These are phyloP conservation scores for Rafetus swinhoei DNA, from an alignment of 2,113 vertebrate species.

Conservation along the genomic window DNA sequence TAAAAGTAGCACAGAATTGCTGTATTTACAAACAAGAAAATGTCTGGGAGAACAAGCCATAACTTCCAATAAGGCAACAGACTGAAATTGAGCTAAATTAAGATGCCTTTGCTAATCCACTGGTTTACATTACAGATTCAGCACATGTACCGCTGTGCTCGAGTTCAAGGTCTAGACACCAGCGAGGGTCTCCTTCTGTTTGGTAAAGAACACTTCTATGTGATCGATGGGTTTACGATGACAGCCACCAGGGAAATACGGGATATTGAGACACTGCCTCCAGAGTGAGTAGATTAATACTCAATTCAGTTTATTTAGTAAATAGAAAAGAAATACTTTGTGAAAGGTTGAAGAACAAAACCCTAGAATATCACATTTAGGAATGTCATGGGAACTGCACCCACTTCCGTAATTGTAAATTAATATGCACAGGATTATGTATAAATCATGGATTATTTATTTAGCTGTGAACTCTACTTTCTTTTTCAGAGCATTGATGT, in stretches of 20 bases:
- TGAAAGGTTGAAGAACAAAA: not conserved
- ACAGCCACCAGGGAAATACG: conserved; percentile 95
- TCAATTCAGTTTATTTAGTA: not conserved
- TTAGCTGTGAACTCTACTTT: not conserved
- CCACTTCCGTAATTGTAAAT: not conserved
- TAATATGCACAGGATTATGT: not conserved
- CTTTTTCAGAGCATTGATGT: not conserved
- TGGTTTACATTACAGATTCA: conserved; percentile 86
- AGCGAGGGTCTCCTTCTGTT: conserved; percentile 97
- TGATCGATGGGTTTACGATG: conserved; percentile 99
- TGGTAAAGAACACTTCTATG: conserved; percentile 98
- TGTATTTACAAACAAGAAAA: not conserved
- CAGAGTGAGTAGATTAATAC: conserved; percentile 84
- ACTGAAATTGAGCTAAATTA: not conserved
- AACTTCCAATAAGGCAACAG: not conserved
- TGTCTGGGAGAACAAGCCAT: not conserved
- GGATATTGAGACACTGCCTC: conserved; percentile 95
- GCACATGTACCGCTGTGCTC: conserved; percentile 97
- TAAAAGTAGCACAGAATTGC: not conserved
- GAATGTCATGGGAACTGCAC: not conserved
- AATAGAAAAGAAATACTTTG: not conserved
- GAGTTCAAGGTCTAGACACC: conserved; percentile 97
- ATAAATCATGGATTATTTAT: not conserved
- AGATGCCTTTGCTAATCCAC: not conserved
- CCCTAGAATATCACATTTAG: not conserved